Base-by-base conservation (phyloP, 2,113 vertebrate genomes). In the Pterophyllum scalare region DNA sequence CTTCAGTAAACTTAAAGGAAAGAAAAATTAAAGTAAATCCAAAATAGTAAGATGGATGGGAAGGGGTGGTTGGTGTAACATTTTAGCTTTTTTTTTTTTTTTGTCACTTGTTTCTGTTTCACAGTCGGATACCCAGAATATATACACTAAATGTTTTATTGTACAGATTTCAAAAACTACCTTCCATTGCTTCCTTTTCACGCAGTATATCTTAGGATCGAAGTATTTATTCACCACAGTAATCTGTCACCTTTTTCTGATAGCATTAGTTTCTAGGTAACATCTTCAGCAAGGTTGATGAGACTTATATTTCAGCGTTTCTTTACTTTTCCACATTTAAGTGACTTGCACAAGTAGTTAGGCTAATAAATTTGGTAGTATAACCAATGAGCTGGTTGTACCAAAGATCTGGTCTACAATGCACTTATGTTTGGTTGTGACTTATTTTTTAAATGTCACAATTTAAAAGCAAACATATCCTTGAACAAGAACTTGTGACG, bases 81-180 rank as follows among this genome's bases (percentile, higher is more conserved):
- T 94, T 93, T 91, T 62, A 90, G 88, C 80, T 85, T 81, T 35
- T 46, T 49, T 6, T 49, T 49, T 46, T 14, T 81, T 93, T 85
- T 75, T 86, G 74, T 85, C 26, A 74, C 61, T 15, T 82, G 59
- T 90, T 89, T 93, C 80, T 91, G 40, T 90, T 88, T 86, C 82
- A 81, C 79, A 85, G 95, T 96, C 95, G 94, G 95, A 96, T 96
- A 96, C 95, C 95, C 95, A 96, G 94, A 94, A 82, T 94, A 95
- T 91, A 88, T 95, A 94, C 90, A 94, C 88, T 87, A 92, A 90
- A 87, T 87, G 92, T 94, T 92, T 90, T 80, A 87, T 90, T 87
- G 87, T 92, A 85, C 79, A 74, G 74, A 87, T 82, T 90, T 84
- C 40, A 78, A 81, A 12, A 82, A 67, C 60, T 75, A 59, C n/a